A percentile compares a stretch with the other conserved stretches of the same genome.
Evolutionary conservation across 2,797 vertebrate genomes (phyloP).

Genomic region (Pseudocheirus occidentalis): DNA sequence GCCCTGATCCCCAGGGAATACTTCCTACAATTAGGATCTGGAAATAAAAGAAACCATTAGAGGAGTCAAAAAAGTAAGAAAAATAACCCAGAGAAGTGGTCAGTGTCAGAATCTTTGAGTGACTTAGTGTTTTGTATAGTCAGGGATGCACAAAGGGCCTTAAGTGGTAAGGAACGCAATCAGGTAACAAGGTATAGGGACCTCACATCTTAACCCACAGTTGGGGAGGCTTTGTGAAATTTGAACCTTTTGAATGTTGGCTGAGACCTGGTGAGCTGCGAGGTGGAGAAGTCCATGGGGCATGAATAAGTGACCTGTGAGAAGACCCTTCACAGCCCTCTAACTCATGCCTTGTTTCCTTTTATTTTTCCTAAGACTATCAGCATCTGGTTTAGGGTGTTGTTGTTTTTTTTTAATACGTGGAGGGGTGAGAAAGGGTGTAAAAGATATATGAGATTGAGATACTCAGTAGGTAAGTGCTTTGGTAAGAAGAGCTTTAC

Average conservation of each 20-base stretch:
- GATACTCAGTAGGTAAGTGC: background rate
- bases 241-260: background rate
- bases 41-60: background rate
- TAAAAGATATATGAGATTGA: background rate
- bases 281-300: background rate
- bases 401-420: background rate
- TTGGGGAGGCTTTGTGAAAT: constrained; percentile 12
- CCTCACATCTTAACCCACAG: background rate
- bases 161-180: background rate
- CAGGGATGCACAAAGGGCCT: background rate
- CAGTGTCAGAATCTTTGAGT: background rate
- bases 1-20: background rate
- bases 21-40: background rate
- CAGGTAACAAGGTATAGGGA: background rate
- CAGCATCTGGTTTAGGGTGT: background rate
- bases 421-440: background rate
- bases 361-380: background rate
- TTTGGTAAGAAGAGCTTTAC: background rate
- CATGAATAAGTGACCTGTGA: background rate
- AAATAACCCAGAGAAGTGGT: background rate
- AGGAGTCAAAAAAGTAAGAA: background rate
- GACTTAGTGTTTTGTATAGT: background rate
- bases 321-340: background rate
- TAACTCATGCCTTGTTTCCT: background rate
- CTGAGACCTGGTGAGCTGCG: background rate